These are phyloP conservation scores for Ctena decussata DNA, from an alignment of 2,888 invertebrate genomes.

Conservation along the genomic window DNA sequence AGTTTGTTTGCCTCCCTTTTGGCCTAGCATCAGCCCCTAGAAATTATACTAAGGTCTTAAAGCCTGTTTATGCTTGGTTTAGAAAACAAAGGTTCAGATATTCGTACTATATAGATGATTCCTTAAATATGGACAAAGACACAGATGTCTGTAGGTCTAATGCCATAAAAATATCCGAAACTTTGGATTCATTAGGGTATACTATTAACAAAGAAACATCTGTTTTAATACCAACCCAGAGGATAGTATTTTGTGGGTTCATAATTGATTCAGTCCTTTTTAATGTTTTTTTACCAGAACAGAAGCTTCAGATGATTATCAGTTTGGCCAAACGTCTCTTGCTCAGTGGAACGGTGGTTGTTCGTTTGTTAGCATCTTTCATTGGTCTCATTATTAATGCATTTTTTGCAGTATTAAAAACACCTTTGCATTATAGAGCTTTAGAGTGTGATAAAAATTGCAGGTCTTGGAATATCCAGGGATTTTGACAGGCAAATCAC, in stretches of 20 bases:
- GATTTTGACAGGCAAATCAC: conserved; percentile 11
- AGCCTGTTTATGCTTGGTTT: conserved; percentile 51
- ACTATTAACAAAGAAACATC: conserved; percentile 45
- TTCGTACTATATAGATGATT: conserved; percentile 60
- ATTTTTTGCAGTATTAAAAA: conserved; percentile 36
- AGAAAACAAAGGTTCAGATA: conserved; percentile 38
- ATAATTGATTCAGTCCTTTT: too few relatives aligned
- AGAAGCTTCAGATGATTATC: conserved; percentile 36
- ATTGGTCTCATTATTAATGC: conserved; percentile 26
- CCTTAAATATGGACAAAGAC: conserved; percentile 34
- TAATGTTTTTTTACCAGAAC: conserved; percentile 39
- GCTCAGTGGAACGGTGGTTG: not conserved
- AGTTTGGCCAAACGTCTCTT: not conserved
- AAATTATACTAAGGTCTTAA: conserved; percentile 55
- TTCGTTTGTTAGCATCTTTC: conserved; percentile 34
- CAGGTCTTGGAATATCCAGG: not conserved
- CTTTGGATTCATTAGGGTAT: conserved; percentile 36
- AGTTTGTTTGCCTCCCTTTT: conserved; percentile 40
- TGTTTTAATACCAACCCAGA: conserved; percentile 26
- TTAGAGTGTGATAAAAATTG: conserved; percentile 43
- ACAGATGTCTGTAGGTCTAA: conserved; percentile 14
- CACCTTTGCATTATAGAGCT: conserved; percentile 39
- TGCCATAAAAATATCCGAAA: conserved; percentile 22
- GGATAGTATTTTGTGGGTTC: conserved; percentile 39
- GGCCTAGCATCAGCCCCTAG: conserved; percentile 41